Evolutionary conservation across 1,140 invertebrate species (phyloP).

Genomic region (Frieseomelitta varia): DNA sequence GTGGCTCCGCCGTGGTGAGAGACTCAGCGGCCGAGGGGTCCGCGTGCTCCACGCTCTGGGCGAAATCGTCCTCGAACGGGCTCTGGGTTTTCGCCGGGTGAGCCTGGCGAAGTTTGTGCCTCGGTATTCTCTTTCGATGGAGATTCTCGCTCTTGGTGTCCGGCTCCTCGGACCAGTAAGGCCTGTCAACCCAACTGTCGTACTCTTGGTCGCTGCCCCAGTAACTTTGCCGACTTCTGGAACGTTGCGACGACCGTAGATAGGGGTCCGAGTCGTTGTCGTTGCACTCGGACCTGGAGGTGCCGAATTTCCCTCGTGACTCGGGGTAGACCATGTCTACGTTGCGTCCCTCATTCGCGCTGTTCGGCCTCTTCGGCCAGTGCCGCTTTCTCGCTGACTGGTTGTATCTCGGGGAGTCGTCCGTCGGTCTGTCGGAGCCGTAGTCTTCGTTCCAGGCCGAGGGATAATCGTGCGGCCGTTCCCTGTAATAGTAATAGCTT

Average conservation of each 20-base stretch:
- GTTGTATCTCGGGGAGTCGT: conserved; percentile 76
- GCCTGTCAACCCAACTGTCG: conserved; percentile 77
- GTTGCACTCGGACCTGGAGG: conserved; percentile 80
- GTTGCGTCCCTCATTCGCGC: conserved; percentile 82
- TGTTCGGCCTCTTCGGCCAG: conserved; percentile 85
- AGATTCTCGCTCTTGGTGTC: conserved; percentile 76
- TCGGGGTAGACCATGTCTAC: conserved; percentile 75
- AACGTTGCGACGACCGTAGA: conserved; percentile 73
- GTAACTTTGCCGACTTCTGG: conserved; percentile 78
- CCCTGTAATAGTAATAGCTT: conserved; percentile 74
- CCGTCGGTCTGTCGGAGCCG: conserved; percentile 66
- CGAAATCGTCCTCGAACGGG: conserved; percentile 88
- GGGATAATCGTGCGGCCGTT: conserved; percentile 73
- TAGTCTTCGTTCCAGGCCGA: conserved; percentile 74
- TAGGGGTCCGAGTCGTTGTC: conserved; percentile 80
- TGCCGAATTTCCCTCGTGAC: conserved; percentile 72
- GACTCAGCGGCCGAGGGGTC: conserved; percentile 53
- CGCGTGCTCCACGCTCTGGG: conserved; percentile 77
- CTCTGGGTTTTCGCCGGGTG: conserved; percentile 79
- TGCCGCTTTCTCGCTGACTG: conserved; percentile 82
- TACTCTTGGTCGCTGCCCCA: conserved; percentile 81
- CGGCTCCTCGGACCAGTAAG: conserved; percentile 77
- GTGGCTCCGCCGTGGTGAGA: conserved; percentile 70
- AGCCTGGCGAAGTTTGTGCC: conserved; percentile 71
- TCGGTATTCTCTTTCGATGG: conserved; percentile 78